These are phyloP conservation scores for Cylas formicarius DNA, from an alignment of 1,140 invertebrate genomes.

Conservation along the genomic window DNA sequence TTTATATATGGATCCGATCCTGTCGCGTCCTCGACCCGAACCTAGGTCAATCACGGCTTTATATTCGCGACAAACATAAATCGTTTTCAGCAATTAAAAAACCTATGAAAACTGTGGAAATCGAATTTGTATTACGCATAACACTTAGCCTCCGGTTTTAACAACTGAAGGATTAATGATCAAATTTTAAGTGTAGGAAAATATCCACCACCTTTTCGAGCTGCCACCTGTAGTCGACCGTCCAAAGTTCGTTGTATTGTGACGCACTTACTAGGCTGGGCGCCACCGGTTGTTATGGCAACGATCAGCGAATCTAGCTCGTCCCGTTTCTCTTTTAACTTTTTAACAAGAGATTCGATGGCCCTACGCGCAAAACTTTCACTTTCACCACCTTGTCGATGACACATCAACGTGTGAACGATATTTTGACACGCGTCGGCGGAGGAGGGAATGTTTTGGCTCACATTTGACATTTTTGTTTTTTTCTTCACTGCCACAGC, in stretches of 20 bases:
- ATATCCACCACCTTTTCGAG: too few species aligned
- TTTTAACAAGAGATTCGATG: slow-evolving; percentile 95
- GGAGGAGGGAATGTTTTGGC: slow-evolving; percentile 62
- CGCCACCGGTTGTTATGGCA: slow-evolving; percentile 94
- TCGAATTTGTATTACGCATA: too few species aligned
- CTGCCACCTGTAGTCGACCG: slow-evolving; percentile 95
- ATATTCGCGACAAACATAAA: too few species aligned
- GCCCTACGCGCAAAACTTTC: slow-evolving; percentile 92
- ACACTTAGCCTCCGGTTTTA: too few species aligned
- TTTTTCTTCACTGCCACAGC: too few species aligned
- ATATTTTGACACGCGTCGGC: slow-evolving; percentile 95
- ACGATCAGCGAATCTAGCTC: slow-evolving; percentile 96
- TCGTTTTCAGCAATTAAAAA: too few species aligned
- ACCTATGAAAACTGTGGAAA: too few species aligned
- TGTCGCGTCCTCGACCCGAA: too few species aligned
- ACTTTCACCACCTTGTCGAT: slow-evolving; percentile 90
- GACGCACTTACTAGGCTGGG: slow-evolving; percentile 97
- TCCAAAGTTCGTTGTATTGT: slow-evolving; percentile 97
- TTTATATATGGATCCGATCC: too few species aligned
- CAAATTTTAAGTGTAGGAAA: too few species aligned
- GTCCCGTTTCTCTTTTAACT: slow-evolving; percentile 93
- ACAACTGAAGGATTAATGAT: too few species aligned
- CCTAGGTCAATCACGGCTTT: too few species aligned
- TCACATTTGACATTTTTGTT: slow-evolving; percentile 8
- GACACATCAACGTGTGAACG: slow-evolving; percentile 95